A percentile compares a stretch with the other conserved stretches of the same genome.
Evolutionary conservation across 2,797 vertebrate genomes (phyloP).

Genomic region (Enteromius radiatus): DNA sequence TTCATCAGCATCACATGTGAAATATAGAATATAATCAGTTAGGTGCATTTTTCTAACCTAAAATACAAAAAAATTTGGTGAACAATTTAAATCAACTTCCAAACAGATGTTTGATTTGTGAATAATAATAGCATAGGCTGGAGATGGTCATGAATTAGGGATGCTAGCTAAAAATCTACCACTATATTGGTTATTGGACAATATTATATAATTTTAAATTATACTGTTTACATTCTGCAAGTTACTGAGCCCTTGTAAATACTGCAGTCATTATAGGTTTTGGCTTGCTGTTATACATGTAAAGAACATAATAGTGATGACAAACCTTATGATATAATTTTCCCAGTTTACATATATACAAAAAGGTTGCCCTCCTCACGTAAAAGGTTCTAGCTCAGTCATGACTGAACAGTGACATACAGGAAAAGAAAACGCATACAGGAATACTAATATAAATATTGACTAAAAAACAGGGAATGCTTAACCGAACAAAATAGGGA

Average conservation of each 20-base stretch:
- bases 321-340: neutral
- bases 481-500: neutral
- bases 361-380: neutral
- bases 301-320: neutral
- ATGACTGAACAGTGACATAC: neutral
- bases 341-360: neutral
- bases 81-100: neutral
- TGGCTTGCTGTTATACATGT: neutral
- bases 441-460: too few relatives aligned
- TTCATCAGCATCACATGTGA: neutral
- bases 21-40: neutral
- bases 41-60: neutral
- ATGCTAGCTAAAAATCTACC: neutral
- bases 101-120: neutral
- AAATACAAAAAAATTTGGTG: neutral
- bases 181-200: neutral
- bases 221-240: neutral
- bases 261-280: neutral
- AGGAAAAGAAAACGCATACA: neutral
- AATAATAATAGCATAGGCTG: neutral
- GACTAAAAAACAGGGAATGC: neutral
- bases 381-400: neutral
- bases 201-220: neutral
- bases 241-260: neutral
- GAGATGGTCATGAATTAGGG: neutral